phyloP scores from a whole-genome alignment of 1,140 invertebrate genomes.

The Latrodectus geometricus region DNA sequence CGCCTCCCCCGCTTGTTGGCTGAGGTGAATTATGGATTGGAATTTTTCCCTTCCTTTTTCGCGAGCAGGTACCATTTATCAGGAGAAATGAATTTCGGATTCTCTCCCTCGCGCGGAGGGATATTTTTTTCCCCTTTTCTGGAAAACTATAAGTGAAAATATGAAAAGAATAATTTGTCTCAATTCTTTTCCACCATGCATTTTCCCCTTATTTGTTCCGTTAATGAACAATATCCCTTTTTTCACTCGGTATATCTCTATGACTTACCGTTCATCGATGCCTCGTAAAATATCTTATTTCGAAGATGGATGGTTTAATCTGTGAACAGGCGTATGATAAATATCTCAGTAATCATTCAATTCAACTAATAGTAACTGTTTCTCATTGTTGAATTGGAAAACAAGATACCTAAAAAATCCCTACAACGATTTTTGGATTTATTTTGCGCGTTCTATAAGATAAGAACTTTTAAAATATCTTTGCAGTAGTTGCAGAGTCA shows the following conservation, averaged over 20 bases:
- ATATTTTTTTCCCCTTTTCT: not conserved
- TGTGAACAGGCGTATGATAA: not conserved
- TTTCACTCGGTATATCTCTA: not conserved
- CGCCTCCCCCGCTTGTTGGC: not conserved
- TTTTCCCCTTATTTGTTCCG: not conserved
- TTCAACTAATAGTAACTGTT: too few relatives aligned
- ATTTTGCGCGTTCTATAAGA: too few relatives aligned
- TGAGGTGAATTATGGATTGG: slow-evolving; percentile 19
- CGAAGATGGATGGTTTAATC: not conserved
- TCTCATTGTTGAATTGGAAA: too few relatives aligned
- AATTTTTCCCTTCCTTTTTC: slow-evolving; percentile 1
- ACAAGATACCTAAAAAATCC: too few relatives aligned
- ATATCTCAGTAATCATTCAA: too few relatives aligned
- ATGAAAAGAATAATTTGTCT: slow-evolving; percentile 11
- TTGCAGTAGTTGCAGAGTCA: too few relatives aligned
- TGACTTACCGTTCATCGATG: slow-evolving; percentile 10
- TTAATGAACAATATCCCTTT: slow-evolving; percentile 11
- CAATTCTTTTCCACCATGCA: not conserved
- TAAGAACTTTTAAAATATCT: too few relatives aligned
- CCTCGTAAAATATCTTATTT: not conserved
- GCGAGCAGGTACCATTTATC: slow-evolving; percentile 23
- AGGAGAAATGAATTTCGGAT: slow-evolving; percentile 32
- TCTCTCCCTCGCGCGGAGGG: not conserved
- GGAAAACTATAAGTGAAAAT: not conserved
- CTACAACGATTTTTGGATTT: too few relatives aligned